Percentiles rank a stretch among this genome's conserved stretches.
These are phyloP conservation scores for Chelonoidis abingdonii DNA, from an alignment of 2,113 vertebrate genomes.

Conservation along the genomic window DNA sequence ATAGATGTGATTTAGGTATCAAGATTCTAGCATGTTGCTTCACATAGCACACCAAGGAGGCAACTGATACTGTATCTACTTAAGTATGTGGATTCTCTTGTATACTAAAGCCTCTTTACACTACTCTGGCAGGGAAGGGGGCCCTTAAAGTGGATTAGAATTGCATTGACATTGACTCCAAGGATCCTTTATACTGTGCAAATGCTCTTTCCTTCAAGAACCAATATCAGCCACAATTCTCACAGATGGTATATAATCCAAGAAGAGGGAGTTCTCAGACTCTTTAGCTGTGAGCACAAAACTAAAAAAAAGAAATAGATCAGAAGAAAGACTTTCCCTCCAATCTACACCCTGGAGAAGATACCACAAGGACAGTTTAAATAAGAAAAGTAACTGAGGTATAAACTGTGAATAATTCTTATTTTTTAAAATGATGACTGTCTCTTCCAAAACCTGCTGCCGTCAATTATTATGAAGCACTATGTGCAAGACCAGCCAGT, in stretches of 20 bases:
- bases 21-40: not conserved
- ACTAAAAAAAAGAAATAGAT: not conserved
- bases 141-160: not conserved
- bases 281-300: not conserved
- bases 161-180: not conserved
- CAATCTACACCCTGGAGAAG: not conserved
- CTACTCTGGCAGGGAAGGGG: not conserved
- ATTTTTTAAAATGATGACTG: not conserved
- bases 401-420: conserved; percentile 3
- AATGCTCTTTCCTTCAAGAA: not conserved
- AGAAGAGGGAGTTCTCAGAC: not conserved
- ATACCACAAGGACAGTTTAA: not conserved
- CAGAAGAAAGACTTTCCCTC: not conserved
- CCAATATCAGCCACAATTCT: not conserved
- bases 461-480: not conserved
- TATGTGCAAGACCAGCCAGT: not conserved
- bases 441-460: not conserved
- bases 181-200: not conserved
- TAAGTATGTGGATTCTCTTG: not conserved
- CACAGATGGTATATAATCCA: not conserved
- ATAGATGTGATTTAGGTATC: rapidly evolving
- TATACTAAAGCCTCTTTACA: not conserved
- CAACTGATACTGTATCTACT: not conserved
- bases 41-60: not conserved
- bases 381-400: not conserved